Conservation (phyloP, 2,113 vertebrate species). For the Progne subis region DNA sequence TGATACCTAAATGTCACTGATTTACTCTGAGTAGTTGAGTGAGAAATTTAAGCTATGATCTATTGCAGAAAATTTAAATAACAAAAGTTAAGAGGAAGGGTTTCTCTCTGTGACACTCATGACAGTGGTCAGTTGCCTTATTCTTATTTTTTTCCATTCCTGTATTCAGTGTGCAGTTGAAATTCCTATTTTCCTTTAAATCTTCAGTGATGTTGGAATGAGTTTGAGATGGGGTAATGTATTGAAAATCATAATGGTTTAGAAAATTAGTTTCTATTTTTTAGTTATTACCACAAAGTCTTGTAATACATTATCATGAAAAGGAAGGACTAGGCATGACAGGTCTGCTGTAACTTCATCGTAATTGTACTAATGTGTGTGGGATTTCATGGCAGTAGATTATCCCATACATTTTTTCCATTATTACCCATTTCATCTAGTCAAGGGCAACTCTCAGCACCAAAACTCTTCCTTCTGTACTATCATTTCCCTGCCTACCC, state of each 20-base stretch:
- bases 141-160: conserved; percentile 13
- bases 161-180: not conserved
- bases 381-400: not conserved
- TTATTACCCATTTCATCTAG: not conserved
- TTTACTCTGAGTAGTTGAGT: not conserved
- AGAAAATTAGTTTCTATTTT: conserved; percentile 49
- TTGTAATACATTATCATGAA: conserved; percentile 30
- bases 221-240: conserved; percentile 21
- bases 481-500: not conserved
- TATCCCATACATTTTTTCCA: not conserved
- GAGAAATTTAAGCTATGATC: not conserved
- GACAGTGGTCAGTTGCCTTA: not conserved
- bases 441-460: not conserved
- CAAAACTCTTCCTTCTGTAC: not conserved
- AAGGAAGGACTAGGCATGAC: conserved; percentile 2
- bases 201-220: not conserved
- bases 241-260: conserved; percentile 43
- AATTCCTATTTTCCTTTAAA: conserved; percentile 30
- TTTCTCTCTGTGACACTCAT: not conserved
- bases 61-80: not conserved
- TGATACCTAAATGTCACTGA: not conserved
- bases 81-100: not conserved
- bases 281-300: conserved; percentile 28
- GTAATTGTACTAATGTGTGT: conserved; percentile 1
- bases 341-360: conserved; percentile 13